Base-by-base conservation (phyloP, 2,888 invertebrate species). In the Chrysodeixis includens region DNA sequence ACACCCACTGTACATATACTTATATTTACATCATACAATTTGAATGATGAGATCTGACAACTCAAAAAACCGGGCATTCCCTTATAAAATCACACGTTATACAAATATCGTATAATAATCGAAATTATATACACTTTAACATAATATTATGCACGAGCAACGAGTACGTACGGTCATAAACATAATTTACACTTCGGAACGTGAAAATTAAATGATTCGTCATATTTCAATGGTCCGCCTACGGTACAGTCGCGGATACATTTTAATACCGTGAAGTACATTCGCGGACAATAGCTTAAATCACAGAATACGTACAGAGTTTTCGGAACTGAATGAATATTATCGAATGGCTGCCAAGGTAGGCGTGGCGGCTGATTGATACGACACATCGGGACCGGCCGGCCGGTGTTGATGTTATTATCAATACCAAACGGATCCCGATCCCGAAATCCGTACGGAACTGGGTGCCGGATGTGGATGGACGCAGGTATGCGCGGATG, bases 351-450 rank as follows among this genome's bases (percentile, higher is more conserved):
- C 35, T 83, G 84, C 83, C 85, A 85, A 82, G 71, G 76, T 76
- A 76, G 83, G 85, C 81, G 83, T 78, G 79, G 61, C 70, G 44
- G 75, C 78, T 83, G 86, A 87, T 85, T 83, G 84, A 86, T 85
- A 79, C 67, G 71, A 70, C 72, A 62, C 76, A 64, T 58, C 57
- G 71, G 58, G 66, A 65, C 68, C 56, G 63, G 46, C 71, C 56
- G 60, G 32, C 20, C 66, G 62, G 68, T 76, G 78, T 81, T 83
- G 82, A 71, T 76, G 69, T 83, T 80, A 71, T 79, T 78, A 76
- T 83, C 76, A 79, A 76, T 77, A 74, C 62, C 69, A 59, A 74
- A 71, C 62, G 75, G 73, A 69, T 66, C 65, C 71, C 70, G 70
- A 67, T 57, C 55, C 66, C 67, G 71, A 56, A 65, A 63, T 58